phyloP scores from a whole-genome alignment of 2,888 invertebrate genomes.

The Tipula confusa region DNA sequence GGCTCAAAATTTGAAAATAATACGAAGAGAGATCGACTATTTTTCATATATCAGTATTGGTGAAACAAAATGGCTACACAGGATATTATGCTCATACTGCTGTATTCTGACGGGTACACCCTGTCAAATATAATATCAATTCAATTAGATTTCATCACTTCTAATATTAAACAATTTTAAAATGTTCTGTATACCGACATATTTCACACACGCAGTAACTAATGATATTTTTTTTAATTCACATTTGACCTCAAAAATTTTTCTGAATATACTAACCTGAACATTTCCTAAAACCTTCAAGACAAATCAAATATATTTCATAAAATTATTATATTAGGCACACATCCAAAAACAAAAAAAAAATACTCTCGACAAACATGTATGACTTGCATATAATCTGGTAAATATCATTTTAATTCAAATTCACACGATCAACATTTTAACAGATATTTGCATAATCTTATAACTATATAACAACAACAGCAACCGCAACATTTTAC shows the following conservation, averaged over 20 bases:
- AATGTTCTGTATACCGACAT: too few species aligned
- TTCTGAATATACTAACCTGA: background rate
- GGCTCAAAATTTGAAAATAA: too few species aligned
- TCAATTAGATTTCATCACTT: too few species aligned
- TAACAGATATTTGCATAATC: background rate
- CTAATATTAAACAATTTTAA: too few species aligned
- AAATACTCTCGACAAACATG: background rate
- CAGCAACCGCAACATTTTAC: background rate
- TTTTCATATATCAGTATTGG: too few species aligned
- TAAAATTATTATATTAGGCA: background rate
- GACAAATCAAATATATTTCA: background rate
- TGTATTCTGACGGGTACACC: too few species aligned
- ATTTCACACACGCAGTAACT: background rate
- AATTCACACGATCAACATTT: background rate
- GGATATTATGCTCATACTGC: too few species aligned
- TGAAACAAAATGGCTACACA: too few species aligned
- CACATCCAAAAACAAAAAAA: background rate
- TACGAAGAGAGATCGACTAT: too few species aligned
- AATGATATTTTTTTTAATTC: background rate
- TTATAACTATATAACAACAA: background rate
- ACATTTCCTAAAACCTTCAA: background rate
- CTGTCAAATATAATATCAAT: too few species aligned
- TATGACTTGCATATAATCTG: background rate
- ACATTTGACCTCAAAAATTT: background rate
- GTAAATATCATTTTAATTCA: background rate